phyloP scores from a whole-genome alignment of 2,113 vertebrate genomes.

The Carassius gibelio region DNA sequence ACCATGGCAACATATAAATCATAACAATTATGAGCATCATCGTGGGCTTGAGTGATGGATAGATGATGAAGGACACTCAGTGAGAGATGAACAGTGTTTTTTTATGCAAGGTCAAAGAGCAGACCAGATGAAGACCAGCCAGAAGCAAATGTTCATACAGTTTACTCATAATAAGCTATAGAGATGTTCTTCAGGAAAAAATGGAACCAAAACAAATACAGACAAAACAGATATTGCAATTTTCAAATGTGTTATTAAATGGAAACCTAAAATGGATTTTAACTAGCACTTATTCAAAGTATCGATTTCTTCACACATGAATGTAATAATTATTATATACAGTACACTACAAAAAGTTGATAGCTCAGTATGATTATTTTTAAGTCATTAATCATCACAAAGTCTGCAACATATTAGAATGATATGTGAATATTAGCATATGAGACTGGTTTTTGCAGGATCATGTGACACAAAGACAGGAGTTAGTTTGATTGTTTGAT shows the following conservation, averaged over 20 bases:
- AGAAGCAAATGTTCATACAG: conserved; percentile 25
- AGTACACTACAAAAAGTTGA: neutral
- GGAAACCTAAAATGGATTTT: neutral
- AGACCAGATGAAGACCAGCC: neutral
- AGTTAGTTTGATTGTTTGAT: too few species aligned
- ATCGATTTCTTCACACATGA: neutral
- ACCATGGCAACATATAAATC: conserved; percentile 47
- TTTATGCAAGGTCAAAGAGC: conserved; percentile 39
- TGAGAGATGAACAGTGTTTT: conserved; percentile 25
- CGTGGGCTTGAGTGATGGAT: conserved; percentile 30
- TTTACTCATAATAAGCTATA: conserved; percentile 15
- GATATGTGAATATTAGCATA: too few species aligned
- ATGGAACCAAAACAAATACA: conserved; percentile 4
- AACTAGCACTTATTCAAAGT: neutral
- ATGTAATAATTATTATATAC: neutral
- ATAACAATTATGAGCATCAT: conserved; percentile 52
- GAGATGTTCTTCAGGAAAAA: neutral
- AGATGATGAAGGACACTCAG: conserved; percentile 12
- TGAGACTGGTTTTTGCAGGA: too few species aligned
- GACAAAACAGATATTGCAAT: conserved; percentile 1
- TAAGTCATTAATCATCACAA: neutral
- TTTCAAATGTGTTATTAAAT: neutral
- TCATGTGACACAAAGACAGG: too few species aligned
- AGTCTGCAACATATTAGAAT: too few species aligned
- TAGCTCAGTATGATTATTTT: neutral